These are phyloP conservation scores for Brotula barbata DNA, from an alignment of 2,797 vertebrate genomes.

Conservation along the genomic window DNA sequence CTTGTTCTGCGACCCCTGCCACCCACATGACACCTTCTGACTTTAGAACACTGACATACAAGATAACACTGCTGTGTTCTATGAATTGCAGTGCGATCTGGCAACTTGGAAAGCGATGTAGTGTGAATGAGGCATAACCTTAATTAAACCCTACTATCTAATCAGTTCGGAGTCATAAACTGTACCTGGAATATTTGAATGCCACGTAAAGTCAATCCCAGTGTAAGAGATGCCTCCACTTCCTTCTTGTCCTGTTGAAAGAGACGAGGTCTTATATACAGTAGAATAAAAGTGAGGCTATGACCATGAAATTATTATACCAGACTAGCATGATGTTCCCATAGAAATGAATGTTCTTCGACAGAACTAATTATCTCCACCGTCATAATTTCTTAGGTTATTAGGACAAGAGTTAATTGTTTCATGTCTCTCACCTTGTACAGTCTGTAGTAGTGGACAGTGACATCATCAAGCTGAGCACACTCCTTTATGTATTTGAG, in stretches of 20 bases:
- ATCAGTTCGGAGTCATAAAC: constrained; percentile 4
- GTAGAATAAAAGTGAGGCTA: neutral
- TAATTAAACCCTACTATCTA: neutral
- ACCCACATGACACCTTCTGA: no score
- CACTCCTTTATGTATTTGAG: constrained; percentile 98
- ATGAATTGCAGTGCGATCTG: no score
- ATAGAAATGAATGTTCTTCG: neutral
- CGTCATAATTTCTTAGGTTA: no score
- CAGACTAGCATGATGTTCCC: no score
- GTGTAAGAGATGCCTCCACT: constrained; percentile 90
- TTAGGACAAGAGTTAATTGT: neutral
- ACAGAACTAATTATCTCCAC: neutral
- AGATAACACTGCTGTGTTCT: no score
- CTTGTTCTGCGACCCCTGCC: no score
- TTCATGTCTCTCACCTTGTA: constrained; percentile 85
- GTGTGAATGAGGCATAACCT: no score
- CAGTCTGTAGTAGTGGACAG: constrained; percentile 95
- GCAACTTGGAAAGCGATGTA: no score
- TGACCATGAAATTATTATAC: no score
- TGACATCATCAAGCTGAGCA: constrained; percentile 91
- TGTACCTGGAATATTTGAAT: constrained; percentile 98
- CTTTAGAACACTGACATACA: no score
- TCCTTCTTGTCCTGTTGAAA: constrained; percentile 92
- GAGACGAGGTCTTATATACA: neutral
- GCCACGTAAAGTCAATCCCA: constrained; percentile 92